A percentile compares a stretch with the other conserved stretches of the same genome.
These are phyloP conservation scores for Stenurella melanura DNA, from an alignment of 2,888 invertebrate genomes.

Conservation along the genomic window DNA sequence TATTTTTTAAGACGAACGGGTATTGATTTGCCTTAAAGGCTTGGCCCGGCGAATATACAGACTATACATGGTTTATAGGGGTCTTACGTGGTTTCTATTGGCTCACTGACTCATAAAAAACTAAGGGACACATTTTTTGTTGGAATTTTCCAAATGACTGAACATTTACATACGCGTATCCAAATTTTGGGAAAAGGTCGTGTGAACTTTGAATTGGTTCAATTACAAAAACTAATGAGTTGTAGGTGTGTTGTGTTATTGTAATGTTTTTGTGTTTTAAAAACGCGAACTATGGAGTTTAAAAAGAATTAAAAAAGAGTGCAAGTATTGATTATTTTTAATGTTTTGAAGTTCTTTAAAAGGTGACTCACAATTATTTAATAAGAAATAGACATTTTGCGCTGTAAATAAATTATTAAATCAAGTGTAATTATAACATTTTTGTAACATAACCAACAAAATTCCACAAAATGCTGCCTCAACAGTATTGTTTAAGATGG, in stretches of 20 bases:
- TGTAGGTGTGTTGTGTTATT: constrained; percentile 56
- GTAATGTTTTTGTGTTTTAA: constrained; percentile 59
- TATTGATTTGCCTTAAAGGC: constrained; percentile 75
- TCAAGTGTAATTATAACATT: constrained; percentile 50
- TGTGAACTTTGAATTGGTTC: constrained; percentile 58
- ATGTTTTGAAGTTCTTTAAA: constrained; percentile 68
- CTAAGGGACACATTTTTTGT: constrained; percentile 73
- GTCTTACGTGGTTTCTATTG: constrained; percentile 74
- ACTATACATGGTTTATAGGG: constrained; percentile 74
- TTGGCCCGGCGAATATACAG: constrained; percentile 73
- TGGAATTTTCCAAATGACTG: constrained; percentile 81
- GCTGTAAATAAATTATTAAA: constrained; percentile 49
- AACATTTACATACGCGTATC: constrained; percentile 72
- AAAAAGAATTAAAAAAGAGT: constrained; percentile 66
- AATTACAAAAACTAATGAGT: constrained; percentile 55
- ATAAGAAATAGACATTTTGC: constrained; percentile 45
- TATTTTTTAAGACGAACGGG: constrained; percentile 72
- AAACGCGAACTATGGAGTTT: constrained; percentile 63
- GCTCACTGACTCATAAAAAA: constrained; percentile 74
- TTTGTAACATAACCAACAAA: constrained; percentile 60
- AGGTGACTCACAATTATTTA: constrained; percentile 66
- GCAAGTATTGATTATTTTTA: constrained; percentile 71
- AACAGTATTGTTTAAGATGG: constrained; percentile 94
- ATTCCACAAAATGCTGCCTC: constrained; percentile 81
- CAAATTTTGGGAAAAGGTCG: constrained; percentile 70